A percentile compares a stretch with the other conserved stretches of the same genome.
Evolutionary conservation across 1,140 invertebrate genomes (phyloP).

Genomic region (Conus ventricosus): DNA sequence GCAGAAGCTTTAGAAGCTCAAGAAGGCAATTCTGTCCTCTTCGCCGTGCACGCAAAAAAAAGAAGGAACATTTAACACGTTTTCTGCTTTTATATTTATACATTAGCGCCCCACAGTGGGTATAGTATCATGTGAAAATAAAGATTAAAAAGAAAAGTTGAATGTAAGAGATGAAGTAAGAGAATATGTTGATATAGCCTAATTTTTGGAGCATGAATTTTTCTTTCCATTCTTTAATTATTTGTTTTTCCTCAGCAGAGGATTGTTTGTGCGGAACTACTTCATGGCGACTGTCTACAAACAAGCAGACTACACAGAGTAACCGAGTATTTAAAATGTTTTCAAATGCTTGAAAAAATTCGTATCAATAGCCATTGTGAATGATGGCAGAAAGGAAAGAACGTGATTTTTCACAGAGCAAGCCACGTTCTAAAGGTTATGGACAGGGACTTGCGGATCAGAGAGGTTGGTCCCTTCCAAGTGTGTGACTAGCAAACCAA

Average conservation of each 20-base stretch:
- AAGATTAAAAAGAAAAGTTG: too few relatives aligned
- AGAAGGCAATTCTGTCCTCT: too few relatives aligned
- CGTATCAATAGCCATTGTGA: not conserved
- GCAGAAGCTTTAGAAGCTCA: too few relatives aligned
- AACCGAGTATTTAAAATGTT: not conserved
- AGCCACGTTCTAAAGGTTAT: not conserved
- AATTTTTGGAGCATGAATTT: not conserved
- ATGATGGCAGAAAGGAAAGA: slow-evolving; percentile 32
- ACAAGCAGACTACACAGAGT: slow-evolving; percentile 6
- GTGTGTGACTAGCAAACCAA: too few relatives aligned
- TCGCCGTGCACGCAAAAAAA: too few relatives aligned
- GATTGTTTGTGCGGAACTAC: not conserved
- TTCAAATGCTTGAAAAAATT: too few relatives aligned
- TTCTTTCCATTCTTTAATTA: too few relatives aligned
- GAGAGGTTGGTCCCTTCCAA: not conserved
- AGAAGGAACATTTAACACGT: too few relatives aligned
- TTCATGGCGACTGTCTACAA: slow-evolving; percentile 33
- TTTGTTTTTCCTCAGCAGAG: not conserved
- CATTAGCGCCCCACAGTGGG: too few relatives aligned
- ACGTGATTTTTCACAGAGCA: slow-evolving; percentile 10
- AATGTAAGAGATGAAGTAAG: not conserved
- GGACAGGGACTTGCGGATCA: not conserved
- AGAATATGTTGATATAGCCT: not conserved
- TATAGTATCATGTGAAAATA: too few relatives aligned
- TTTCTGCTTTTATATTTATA: too few relatives aligned